phyloP scores from a whole-genome alignment of 2,888 invertebrate species.

The Caenorhabditis sp. region DNA sequence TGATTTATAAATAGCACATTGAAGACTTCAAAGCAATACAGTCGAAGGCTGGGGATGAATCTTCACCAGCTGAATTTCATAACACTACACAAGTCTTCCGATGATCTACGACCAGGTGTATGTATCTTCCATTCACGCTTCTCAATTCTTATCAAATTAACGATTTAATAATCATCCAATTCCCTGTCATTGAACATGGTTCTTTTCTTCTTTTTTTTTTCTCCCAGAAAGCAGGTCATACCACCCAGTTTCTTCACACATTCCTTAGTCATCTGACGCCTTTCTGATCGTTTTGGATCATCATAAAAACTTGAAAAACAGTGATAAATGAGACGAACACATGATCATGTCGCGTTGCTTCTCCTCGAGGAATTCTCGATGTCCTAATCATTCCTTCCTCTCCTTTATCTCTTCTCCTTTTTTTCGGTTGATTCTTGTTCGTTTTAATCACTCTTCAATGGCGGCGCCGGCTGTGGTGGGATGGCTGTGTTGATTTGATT shows the following conservation, averaged over 20 bases:
- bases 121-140: background rate
- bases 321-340: slow-evolving; percentile 31
- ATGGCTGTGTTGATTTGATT: slow-evolving; percentile 41
- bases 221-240: slow-evolving; percentile 21
- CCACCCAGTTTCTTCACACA: slow-evolving; percentile 36
- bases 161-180: background rate
- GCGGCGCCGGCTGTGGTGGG: slow-evolving; percentile 7
- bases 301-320: slow-evolving; percentile 32
- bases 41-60: too few species aligned
- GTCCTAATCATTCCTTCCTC: slow-evolving; percentile 7
- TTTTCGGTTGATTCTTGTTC: slow-evolving; percentile 31
- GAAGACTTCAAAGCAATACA: too few species aligned
- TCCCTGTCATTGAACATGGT: background rate
- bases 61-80: background rate
- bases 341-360: slow-evolving; percentile 14
- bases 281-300: slow-evolving; percentile 23
- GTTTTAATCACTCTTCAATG: slow-evolving; percentile 36
- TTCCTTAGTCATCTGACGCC: slow-evolving; percentile 35
- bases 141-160: slow-evolving; percentile 1
- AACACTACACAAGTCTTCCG: background rate
- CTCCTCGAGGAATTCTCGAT: slow-evolving; percentile 23
- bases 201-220: background rate
- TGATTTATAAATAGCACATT: too few species aligned
- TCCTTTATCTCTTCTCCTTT: slow-evolving; percentile 1
- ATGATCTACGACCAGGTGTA: slow-evolving; percentile 2